Evolutionary conservation across 2,888 invertebrate species (phyloP), one percentile per base, ranked within the genome.

Genomic region (Lypha dubia): DNA sequence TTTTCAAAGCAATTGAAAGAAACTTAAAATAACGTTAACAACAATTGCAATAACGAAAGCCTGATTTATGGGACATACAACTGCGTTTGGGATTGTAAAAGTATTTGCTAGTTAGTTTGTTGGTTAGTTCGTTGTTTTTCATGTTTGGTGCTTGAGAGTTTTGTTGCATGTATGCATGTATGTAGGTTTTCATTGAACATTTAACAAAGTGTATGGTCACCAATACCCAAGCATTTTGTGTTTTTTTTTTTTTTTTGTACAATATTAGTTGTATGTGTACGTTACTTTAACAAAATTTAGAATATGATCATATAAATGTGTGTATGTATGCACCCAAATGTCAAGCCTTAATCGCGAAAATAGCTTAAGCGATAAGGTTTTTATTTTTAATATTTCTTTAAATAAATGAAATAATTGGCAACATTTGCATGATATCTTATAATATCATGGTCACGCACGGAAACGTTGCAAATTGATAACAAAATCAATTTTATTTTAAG

Each of bases 1-100:
- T 17, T 53, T 32, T 44, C 53, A 73, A 32, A 53, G 62, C 62
- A 75, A 63, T 81, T 28, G 20, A 20, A 68, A 70, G 17, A 63
- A 62, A n/a, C 20, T 65, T 58, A 38, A 62, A 65, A 56, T 71
- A 65, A 46, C 46, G 17, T n/a, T 56, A 56, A 22, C 49, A 38
- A 67, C 49, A 71, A 68, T 0, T 49, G 46, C 67, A 62, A 67
- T 80, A 84, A 80, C 76, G 77, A 77, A 79, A 80, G 68, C 77
- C 77, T 77, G 84, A 84, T 84, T 84, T 84, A 84, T 84, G 84
- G 56, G 80, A 84, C 58, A 70, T 51, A 44, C 67, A 44, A 73
- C 60, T 77, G 77, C 28, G 68, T 79, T 84, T 65, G 77, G 53
- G 49, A 79, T 81, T 84, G 70, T 24, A 58, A 74, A 60, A 58